These are phyloP conservation scores for Connochaetes taurinus DNA, from an alignment of 2,113 vertebrate genomes.

Conservation along the genomic window DNA sequence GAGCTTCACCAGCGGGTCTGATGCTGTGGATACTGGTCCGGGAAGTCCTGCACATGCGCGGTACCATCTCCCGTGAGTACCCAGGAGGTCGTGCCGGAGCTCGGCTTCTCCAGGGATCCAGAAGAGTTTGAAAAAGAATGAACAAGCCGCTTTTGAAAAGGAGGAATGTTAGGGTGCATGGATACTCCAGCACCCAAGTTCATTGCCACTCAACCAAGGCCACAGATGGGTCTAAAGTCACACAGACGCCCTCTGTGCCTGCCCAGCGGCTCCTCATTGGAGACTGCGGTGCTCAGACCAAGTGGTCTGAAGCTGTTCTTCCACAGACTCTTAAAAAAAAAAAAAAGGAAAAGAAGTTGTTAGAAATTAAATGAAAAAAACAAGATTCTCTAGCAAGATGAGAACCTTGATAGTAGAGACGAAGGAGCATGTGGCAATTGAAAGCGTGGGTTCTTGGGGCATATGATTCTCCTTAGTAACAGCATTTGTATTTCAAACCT, in stretches of 20 bases:
- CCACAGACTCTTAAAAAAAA: neutral
- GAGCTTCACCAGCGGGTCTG: neutral
- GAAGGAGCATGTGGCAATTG: rapidly evolving
- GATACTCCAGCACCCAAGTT: neutral
- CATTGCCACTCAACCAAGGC: neutral
- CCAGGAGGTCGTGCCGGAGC: neutral
- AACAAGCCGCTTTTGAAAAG: neutral
- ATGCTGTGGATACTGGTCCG: rapidly evolving
- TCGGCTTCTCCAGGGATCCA: neutral
- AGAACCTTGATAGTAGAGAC: neutral
- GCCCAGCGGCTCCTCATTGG: neutral
- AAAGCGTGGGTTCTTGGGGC: neutral
- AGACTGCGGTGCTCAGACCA: neutral
- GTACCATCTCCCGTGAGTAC: neutral
- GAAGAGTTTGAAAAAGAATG: neutral
- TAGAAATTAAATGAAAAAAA: neutral
- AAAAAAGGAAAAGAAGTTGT: neutral
- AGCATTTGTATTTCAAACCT: neutral
- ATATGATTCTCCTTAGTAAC: neutral
- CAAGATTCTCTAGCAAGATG: neutral
- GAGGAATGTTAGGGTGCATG: neutral
- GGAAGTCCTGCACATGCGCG: rapidly evolving
- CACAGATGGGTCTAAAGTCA: neutral
- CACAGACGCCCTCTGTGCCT: neutral
- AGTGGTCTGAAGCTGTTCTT: neutral